A percentile compares a stretch with the other conserved stretches of the same genome.
phyloP scores from a whole-genome alignment of 2,113 vertebrate genomes.

The Odocoileus hemionus region DNA sequence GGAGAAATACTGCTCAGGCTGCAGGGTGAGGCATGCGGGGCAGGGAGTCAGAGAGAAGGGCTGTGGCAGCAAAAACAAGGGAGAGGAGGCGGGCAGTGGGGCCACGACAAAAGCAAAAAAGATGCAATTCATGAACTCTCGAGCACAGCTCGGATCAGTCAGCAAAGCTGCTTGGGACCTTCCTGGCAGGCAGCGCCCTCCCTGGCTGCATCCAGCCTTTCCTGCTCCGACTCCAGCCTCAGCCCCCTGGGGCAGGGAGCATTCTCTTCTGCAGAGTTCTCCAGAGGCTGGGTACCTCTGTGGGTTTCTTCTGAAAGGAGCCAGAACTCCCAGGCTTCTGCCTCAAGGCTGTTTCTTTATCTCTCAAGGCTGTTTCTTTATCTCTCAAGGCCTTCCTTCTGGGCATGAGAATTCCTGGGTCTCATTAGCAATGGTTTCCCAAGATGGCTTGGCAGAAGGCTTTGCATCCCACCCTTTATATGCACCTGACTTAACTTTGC shows the following conservation, averaged over 20 bases:
- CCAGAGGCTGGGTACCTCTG: not conserved
- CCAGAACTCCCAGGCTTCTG: not conserved
- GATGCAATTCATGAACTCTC: not conserved
- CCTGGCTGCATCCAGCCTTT: not conserved
- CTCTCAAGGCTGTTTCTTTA: slow-evolving; percentile 37
- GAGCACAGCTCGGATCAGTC: not conserved
- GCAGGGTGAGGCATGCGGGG: rapidly evolving
- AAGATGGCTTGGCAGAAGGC: not conserved
- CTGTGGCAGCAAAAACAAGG: not conserved
- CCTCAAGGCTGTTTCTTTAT: slow-evolving; percentile 30
- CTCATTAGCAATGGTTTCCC: slow-evolving; percentile 40
- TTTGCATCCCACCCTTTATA: not conserved
- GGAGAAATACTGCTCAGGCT: not conserved
- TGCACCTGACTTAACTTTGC: not conserved
- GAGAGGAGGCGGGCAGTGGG: not conserved
- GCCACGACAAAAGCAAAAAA: not conserved
- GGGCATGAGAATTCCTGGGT: slow-evolving; percentile 25
- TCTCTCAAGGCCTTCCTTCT: slow-evolving; percentile 38
- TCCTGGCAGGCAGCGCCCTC: not conserved
- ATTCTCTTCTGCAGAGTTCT: not conserved
- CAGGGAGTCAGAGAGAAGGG: not conserved
- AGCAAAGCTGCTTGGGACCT: not conserved
- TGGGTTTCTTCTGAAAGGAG: not conserved
- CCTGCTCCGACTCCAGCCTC: not conserved
- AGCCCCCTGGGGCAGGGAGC: not conserved